Conservation (phyloP, 2,888 invertebrate genomes). For the Melolontha melolontha region DNA sequence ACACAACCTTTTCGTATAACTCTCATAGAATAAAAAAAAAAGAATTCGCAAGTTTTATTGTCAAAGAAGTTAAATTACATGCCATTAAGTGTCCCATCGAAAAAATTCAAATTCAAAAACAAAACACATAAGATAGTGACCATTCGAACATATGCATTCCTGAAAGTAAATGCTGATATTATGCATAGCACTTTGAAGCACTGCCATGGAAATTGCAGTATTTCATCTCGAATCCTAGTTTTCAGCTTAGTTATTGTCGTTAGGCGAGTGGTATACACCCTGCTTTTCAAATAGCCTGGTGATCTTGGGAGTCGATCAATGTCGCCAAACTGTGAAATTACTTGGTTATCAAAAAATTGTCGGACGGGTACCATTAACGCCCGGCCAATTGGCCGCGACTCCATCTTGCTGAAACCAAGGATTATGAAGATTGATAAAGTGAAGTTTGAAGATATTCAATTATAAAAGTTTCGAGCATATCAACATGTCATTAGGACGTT, state of each 20-base stretch:
- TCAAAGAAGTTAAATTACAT: no score
- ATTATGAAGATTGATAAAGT: not conserved
- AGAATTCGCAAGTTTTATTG: no score
- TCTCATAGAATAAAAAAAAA: no score
- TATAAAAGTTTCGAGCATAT: no score
- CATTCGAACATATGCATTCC: no score
- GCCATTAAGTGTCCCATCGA: no score
- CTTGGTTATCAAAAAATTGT: constrained; percentile 11
- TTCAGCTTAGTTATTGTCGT: not conserved
- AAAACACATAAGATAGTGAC: no score
- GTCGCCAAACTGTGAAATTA: constrained; percentile 1
- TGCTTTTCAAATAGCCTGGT: constrained; percentile 4
- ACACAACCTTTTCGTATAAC: no score
- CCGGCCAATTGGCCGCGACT: not conserved
- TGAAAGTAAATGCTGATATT: no score
- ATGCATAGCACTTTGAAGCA: no score
- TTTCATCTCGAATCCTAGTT: not conserved
- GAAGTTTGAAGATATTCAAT: not conserved
- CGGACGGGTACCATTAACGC: constrained; percentile 13
- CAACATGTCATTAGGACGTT: not conserved
- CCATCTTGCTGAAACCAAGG: no score
- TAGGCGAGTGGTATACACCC: not conserved
- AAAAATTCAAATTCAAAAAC: no score
- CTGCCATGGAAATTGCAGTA: not conserved
- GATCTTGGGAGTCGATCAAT: constrained; percentile 7